Base-by-base conservation (phyloP, 2,113 vertebrate genomes). In the Herpetotheres cachinnans region DNA sequence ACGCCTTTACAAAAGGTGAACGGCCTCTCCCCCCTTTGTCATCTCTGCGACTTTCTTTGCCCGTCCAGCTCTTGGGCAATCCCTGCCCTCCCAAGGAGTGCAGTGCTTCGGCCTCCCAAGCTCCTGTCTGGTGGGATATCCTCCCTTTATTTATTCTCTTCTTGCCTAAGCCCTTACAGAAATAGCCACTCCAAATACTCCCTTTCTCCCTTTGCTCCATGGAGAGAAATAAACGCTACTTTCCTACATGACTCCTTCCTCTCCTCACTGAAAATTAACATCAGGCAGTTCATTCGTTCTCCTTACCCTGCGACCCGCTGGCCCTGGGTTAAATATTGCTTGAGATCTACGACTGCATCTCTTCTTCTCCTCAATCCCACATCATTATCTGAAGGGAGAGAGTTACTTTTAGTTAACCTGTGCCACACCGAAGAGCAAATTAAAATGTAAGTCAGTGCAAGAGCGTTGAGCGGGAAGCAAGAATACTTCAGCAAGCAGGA, bases 381-480 rank as follows among this genome's bases (percentile, higher is more conserved):
- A 38, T 5, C 36, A 19, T 55, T 6, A 2, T 10, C 69, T 38
- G 70, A 55, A 90, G 52, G 20, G 5, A 79, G 6, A 67, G 7
- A 54, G 34, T 5, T 54, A 8, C 44, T 67, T 36, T 19, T 16
- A 44, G 62, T 10, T 54, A 40, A 11, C 13, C n/a, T 3, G 5
- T 5, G 24, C 8, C 13, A 30, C 38, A 13, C 9, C 3, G 21
- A 40, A 36, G 4, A 40, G 22, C 47, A 14, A 71, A 16, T 7
- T 29, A 20, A 15, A 1, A 16, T 4, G 0, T 2, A 44, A 20
- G 12, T 21, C 26, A 72, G 38, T 0, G 13, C 26, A 50, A 29
- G 16, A 56, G 25, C 0, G 5, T 1, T 14, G 58, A 18, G 13
- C 8, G 20, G 13, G 10, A 22, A n/a, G 36, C 13, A 24, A 30